Evolutionary conservation across 2,888 invertebrate genomes (phyloP).

Genomic region (Cyclophora punctaria): DNA sequence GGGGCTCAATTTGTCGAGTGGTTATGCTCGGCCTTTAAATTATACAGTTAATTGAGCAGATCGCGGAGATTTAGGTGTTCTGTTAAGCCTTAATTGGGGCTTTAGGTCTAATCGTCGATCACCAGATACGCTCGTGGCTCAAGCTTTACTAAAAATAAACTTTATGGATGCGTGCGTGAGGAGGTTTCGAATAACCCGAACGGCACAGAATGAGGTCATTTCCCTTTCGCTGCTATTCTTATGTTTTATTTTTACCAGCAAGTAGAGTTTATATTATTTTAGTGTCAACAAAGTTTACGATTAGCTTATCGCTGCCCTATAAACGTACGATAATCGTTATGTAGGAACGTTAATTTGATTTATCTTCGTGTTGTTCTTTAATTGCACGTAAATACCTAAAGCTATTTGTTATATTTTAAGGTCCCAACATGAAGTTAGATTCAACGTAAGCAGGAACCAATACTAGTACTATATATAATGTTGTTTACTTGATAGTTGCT

Average conservation of each 20-base stretch:
- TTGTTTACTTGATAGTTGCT: constrained; percentile 45
- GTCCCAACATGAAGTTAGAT: neutral
- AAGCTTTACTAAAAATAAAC: constrained; percentile 59
- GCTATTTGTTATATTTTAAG: too few relatives aligned
- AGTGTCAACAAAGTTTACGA: neutral
- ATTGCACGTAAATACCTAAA: too few relatives aligned
- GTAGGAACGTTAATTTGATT: too few relatives aligned
- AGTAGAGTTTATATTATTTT: constrained; percentile 23
- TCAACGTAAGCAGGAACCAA: constrained; percentile 8
- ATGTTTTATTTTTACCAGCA: constrained; percentile 52
- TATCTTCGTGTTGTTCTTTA: too few relatives aligned
- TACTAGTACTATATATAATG: constrained; percentile 10
- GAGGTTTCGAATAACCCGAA: constrained; percentile 50
- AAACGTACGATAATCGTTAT: too few relatives aligned
- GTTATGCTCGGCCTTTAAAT: constrained; percentile 30
- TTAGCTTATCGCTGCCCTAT: too few relatives aligned
- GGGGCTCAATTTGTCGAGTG: constrained; percentile 39
- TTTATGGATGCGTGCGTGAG: constrained; percentile 63
- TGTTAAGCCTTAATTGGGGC: constrained; percentile 53
- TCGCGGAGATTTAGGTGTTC: constrained; percentile 44
- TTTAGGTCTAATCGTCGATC: constrained; percentile 54
- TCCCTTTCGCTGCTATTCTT: constrained; percentile 59
- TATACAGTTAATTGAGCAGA: constrained; percentile 44
- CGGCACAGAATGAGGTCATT: constrained; percentile 58
- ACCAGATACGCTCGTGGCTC: constrained; percentile 51